phyloP scores from a whole-genome alignment of 2,888 invertebrate species.

The Agrotis ipsilon region DNA sequence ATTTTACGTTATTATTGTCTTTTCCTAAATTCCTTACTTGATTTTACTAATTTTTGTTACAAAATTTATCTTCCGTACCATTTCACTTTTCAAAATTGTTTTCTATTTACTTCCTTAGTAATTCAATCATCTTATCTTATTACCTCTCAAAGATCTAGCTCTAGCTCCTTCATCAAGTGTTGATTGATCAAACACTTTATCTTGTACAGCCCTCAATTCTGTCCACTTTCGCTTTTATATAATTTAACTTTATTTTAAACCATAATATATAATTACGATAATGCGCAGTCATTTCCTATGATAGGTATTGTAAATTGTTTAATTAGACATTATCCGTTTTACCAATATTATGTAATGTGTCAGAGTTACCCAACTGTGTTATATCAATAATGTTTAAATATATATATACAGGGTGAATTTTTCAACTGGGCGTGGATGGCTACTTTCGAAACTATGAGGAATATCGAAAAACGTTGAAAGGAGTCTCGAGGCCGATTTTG shows the following conservation, averaged over 20 bases:
- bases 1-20: neutral
- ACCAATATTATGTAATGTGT: constrained; percentile 38
- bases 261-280: constrained; percentile 41
- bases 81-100: neutral
- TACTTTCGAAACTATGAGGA: no score
- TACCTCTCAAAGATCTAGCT: no score
- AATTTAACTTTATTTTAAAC: constrained; percentile 16
- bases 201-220: neutral
- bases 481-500: no score
- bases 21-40: neutral
- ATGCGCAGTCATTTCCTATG: constrained; percentile 35
- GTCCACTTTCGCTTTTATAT: constrained; percentile 40
- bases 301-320: constrained; percentile 40
- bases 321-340: constrained; percentile 31
- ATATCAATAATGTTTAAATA: constrained; percentile 5
- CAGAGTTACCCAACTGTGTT: neutral
- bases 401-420: no score
- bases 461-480: no score
- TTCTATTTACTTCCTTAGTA: neutral
- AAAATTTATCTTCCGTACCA: neutral
- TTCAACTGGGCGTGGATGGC: no score
- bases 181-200: constrained; percentile 6
- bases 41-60: neutral
- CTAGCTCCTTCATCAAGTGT: neutral
- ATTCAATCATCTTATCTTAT: neutral